phyloP scores from a whole-genome alignment of 2,888 invertebrate species.

The Aquatica leii region DNA sequence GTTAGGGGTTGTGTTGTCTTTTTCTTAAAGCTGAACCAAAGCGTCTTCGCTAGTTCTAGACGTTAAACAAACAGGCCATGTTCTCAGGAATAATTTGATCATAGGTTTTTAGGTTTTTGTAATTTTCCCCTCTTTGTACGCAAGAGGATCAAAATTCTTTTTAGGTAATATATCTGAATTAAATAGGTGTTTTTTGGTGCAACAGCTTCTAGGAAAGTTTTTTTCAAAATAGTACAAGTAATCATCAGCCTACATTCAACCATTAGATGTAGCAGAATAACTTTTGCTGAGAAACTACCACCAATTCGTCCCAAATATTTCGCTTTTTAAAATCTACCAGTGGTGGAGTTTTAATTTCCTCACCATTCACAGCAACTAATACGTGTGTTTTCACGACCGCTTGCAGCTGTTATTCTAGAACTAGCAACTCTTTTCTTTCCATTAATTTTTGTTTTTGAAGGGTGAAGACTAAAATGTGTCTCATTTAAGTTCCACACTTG shows the following conservation, averaged over 20 bases:
- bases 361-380: slow-evolving; percentile 27
- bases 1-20: too few relatives aligned
- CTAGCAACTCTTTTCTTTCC: slow-evolving; percentile 22
- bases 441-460: slow-evolving; percentile 37
- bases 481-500: slow-evolving; percentile 44
- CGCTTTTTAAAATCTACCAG: slow-evolving; percentile 42
- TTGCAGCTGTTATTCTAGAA: slow-evolving; percentile 22
- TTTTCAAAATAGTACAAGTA: slow-evolving; percentile 41
- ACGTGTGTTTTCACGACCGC: slow-evolving; percentile 37
- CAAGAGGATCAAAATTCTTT: too few relatives aligned
- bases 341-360: slow-evolving; percentile 34
- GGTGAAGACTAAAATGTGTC: slow-evolving; percentile 25
- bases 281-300: slow-evolving; percentile 12
- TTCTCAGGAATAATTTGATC: too few relatives aligned
- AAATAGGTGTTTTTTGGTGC: too few relatives aligned
- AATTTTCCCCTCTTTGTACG: too few relatives aligned
- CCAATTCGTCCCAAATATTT: slow-evolving; percentile 49
- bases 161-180: too few relatives aligned
- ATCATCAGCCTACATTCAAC: slow-evolving; percentile 46
- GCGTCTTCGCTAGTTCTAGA: too few relatives aligned
- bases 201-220: slow-evolving; percentile 22
- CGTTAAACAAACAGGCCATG: too few relatives aligned
- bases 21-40: too few relatives aligned
- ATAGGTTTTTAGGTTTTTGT: too few relatives aligned
- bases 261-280: slow-evolving; percentile 47